These are phyloP conservation scores for Spisula solida DNA, from an alignment of 2,888 invertebrate genomes.

Conservation along the genomic window DNA sequence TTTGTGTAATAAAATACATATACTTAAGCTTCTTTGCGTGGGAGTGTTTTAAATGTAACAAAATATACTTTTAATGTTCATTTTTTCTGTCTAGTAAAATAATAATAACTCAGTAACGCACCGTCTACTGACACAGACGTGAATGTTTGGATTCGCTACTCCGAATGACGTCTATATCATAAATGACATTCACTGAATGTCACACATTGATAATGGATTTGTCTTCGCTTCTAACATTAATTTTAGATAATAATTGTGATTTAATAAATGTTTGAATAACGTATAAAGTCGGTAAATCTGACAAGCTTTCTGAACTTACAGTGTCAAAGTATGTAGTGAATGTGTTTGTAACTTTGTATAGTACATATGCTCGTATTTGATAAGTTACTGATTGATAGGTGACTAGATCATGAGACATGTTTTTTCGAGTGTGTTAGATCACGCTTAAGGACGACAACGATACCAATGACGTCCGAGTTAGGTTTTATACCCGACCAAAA, in stretches of 20 bases:
- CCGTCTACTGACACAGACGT: too few species aligned
- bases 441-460: background rate
- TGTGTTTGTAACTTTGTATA: background rate
- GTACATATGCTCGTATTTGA: too few species aligned
- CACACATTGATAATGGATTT: background rate
- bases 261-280: constrained; percentile 5
- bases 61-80: background rate
- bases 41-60: background rate
- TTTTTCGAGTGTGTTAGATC: background rate
- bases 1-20: background rate
- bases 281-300: background rate
- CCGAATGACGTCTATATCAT: background rate
- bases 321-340: background rate
- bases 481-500: too few species aligned
- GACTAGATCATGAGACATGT: background rate
- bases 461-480: background rate
- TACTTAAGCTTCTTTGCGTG: background rate
- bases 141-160: background rate
- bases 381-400: too few species aligned
- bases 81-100: too few species aligned
- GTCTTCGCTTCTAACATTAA: background rate
- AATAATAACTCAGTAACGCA: too few species aligned
- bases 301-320: background rate
- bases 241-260: constrained; percentile 5
- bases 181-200: background rate